Evolutionary conservation across 2,113 vertebrate genomes (phyloP).

Genomic region (Hirundichthys speculiger): DNA sequence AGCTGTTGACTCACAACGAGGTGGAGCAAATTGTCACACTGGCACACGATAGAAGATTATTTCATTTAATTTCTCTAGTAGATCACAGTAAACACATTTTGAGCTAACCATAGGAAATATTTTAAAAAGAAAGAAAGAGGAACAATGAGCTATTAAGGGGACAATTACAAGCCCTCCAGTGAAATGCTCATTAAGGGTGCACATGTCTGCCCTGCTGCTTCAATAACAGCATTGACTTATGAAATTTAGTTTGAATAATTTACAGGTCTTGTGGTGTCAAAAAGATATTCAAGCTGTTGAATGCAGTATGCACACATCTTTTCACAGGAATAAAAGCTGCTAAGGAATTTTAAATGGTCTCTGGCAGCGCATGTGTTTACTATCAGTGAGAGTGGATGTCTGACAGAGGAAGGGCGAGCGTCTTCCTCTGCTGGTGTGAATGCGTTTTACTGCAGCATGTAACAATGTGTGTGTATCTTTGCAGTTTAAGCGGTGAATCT

Average conservation of each 20-base stretch:
- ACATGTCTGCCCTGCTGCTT: not conserved
- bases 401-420: not conserved
- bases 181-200: not conserved
- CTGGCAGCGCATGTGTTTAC: constrained; percentile 5
- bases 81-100: not conserved
- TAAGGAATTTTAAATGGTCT: constrained; percentile 40
- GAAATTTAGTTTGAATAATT: constrained; percentile 21
- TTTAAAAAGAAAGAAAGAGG: no score
- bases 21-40: constrained; percentile 20
- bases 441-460: not conserved
- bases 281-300: constrained; percentile 44
- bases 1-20: constrained; percentile 43
- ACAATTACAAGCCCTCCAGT: constrained; percentile 3
- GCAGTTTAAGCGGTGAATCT: not conserved
- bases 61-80: constrained; percentile 22
- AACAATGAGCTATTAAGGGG: constrained; percentile 26
- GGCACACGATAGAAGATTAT: constrained; percentile 2
- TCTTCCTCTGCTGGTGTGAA: constrained; percentile 8
- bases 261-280: constrained; percentile 14
- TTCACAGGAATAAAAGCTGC: constrained; percentile 14
- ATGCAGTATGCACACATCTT: constrained; percentile 26
- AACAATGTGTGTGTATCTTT: not conserved
- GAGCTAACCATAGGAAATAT: no score
- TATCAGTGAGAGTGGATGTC: constrained; percentile 11
- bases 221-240: constrained; percentile 1